Conservation (phyloP, 1,140 invertebrate species). For the Chymomyza costata region DNA sequence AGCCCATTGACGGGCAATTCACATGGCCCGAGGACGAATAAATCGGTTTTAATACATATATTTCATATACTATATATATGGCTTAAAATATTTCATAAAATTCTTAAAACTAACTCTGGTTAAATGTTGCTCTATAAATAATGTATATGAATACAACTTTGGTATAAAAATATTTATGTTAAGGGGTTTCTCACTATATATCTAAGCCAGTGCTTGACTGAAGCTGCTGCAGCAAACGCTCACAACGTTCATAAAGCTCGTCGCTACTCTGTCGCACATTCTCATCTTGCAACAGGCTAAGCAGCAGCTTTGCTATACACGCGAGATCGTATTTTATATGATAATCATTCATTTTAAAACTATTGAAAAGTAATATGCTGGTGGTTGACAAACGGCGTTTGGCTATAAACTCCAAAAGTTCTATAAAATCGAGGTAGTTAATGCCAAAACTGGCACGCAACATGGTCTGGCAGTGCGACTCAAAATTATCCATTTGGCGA, state of each 20-base stretch:
- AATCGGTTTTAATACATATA: conserved; percentile 3
- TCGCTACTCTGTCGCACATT: conserved; percentile 36
- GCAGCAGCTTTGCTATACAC: conserved; percentile 32
- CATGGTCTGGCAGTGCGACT: conserved; percentile 86
- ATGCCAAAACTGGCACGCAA: conserved; percentile 89
- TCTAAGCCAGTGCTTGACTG: conserved; percentile 10
- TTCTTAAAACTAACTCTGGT: conserved; percentile 29
- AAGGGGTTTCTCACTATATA: conserved; percentile 10
- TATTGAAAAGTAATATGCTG: conserved; percentile 53
- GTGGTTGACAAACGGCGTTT: conserved; percentile 75
- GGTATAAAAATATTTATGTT: conserved; percentile 55
- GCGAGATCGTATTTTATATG: conserved; percentile 55
- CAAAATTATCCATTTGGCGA: conserved; percentile 82
- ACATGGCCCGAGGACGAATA: conserved; percentile 50
- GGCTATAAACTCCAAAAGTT: conserved; percentile 82
- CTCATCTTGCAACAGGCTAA: conserved; percentile 36
- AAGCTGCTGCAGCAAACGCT: conserved; percentile 25
- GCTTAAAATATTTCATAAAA: conserved; percentile 31
- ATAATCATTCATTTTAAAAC: conserved; percentile 49
- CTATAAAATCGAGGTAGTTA: conserved; percentile 84
- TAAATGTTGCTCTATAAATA: neutral
- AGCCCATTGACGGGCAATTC: conserved; percentile 18
- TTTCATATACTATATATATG: conserved; percentile 19
- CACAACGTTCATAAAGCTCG: conserved; percentile 22
- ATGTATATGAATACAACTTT: conserved; percentile 63